A percentile compares a stretch with the other conserved stretches of the same genome.
Evolutionary conservation across 1,140 invertebrate species (phyloP).

Genomic region (Nephotettix cincticeps): DNA sequence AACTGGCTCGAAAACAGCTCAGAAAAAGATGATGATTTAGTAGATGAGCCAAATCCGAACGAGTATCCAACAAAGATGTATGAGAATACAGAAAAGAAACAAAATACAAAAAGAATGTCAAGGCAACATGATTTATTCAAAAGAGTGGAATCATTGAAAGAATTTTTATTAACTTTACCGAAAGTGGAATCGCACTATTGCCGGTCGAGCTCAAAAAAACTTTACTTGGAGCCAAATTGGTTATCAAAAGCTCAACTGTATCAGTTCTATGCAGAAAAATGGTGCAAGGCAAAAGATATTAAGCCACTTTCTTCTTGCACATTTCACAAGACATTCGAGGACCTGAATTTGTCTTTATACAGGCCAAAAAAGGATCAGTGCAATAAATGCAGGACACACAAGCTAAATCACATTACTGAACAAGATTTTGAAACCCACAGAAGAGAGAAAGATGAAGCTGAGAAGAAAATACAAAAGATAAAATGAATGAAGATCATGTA

Average conservation of each 20-base stretch:
- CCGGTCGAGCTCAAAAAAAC: neutral
- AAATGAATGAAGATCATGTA: constrained; percentile 14
- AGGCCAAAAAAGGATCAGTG: constrained; percentile 26
- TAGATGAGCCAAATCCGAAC: too few species aligned
- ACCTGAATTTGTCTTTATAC: constrained; percentile 15
- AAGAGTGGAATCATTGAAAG: too few species aligned
- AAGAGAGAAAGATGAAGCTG: constrained; percentile 13
- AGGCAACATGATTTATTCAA: too few species aligned
- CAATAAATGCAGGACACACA: constrained; percentile 16
- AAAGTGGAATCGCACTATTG: neutral
- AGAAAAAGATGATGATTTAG: too few species aligned
- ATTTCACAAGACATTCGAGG: neutral
- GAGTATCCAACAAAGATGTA: too few species aligned
- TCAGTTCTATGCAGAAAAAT: neutral
- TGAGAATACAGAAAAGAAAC: too few species aligned
- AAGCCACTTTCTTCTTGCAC: constrained; percentile 13
- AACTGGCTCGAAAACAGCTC: too few species aligned
- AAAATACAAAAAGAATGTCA: too few species aligned
- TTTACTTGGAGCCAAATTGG: neutral
- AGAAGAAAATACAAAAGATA: constrained; percentile 6
- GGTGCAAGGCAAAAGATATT: constrained; percentile 17
- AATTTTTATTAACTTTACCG: too few species aligned
- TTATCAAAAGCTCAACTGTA: neutral
- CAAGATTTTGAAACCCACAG: constrained; percentile 8
- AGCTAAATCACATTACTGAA: constrained; percentile 13